Base-by-base conservation (phyloP, 2,113 vertebrate species). In the Camelus bactrianus region DNA sequence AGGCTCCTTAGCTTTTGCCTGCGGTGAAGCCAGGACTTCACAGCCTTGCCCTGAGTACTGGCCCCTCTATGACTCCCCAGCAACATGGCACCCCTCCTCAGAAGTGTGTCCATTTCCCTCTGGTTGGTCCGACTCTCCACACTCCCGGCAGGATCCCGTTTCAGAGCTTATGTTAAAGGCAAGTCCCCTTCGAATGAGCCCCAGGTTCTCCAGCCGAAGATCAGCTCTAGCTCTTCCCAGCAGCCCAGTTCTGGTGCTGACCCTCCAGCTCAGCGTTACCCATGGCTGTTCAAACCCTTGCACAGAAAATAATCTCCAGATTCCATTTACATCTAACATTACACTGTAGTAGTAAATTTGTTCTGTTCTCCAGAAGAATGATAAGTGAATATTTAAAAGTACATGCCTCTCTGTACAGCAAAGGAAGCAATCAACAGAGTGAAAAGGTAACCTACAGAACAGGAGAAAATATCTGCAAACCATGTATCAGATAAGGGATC, bases 371-470 rank as follows among this genome's bases (percentile, higher is more conserved):
- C n/a, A 64, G 42, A 91, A 76, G 19, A 86, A 73, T 30, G 24
- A 69, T 35, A 62, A 91, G 42, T 20, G 10, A 90, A 28, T 72
- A 91, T 76, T 93, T 73, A 58, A 88, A 82, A 94, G 91, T 26
- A 52, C 20, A 97, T 96, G 98, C 98, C 98, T 99, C 98, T 77
- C 22, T 84, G 16, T 67, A 38, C 60, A 67, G n/a, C 50, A 84
- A 76, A 90, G 50, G 58, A 82, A 84, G 50, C 17, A 58, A 82
- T n/a, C 48, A 50, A 62, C n/a, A 86, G 24, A 79, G 46, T 84
- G 38, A 76, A 84, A 92, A 32, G 26, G 28, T 16, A 82, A 60
- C 24, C 42, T 87, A 50, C 22, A 32, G 32, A 88, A 73, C 5
- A 20, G 20, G 24, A 26, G 50, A 83, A 76, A 60, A 58, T 46